Evolutionary conservation across 2,888 invertebrate genomes (phyloP).

Genomic region (Drosophila neutralis): DNA sequence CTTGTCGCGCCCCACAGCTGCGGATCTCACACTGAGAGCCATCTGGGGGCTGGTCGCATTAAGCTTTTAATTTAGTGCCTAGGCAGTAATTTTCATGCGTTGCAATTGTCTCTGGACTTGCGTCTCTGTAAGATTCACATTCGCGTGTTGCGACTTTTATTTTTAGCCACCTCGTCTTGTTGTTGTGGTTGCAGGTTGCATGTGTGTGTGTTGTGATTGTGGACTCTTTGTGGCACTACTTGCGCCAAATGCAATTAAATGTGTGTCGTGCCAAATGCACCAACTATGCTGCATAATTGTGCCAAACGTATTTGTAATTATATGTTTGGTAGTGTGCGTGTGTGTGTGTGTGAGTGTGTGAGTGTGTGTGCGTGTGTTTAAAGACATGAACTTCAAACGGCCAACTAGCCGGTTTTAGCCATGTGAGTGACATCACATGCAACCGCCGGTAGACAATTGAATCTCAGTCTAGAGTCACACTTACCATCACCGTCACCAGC

Average conservation of each 20-base stretch:
- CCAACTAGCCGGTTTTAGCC: conserved; percentile 61
- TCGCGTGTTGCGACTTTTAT: conserved; percentile 54
- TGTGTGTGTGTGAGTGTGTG: conserved; percentile 3
- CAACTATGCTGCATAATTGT: conserved; percentile 78
- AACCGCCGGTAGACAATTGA: conserved; percentile 38
- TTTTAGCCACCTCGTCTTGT: conserved; percentile 7
- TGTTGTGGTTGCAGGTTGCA: conserved; percentile 20
- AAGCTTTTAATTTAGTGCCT: conserved; percentile 70
- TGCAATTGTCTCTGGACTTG: conserved; percentile 41
- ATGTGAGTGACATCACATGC: conserved; percentile 76
- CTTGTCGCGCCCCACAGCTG: not conserved
- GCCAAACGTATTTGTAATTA: conserved; percentile 81
- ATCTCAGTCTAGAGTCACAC: conserved; percentile 21
- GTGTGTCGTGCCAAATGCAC: conserved; percentile 61
- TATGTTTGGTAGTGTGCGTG: conserved; percentile 13
- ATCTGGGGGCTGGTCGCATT: conserved; percentile 58
- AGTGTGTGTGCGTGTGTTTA: conserved; percentile 35
- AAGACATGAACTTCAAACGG: conserved; percentile 69
- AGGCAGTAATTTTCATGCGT: conserved; percentile 68
- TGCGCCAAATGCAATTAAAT: conserved; percentile 79
- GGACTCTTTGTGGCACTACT: conserved; percentile 58
- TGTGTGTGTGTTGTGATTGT: not conserved
- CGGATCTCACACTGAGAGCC: not conserved
- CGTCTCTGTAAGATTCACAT: conserved; percentile 13
- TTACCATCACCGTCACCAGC: conserved; percentile 1